Percentiles rank a stretch among this genome's conserved stretches.
Evolutionary conservation across 2,797 vertebrate genomes (phyloP).

Genomic region (Protonibea diacanthus): DNA sequence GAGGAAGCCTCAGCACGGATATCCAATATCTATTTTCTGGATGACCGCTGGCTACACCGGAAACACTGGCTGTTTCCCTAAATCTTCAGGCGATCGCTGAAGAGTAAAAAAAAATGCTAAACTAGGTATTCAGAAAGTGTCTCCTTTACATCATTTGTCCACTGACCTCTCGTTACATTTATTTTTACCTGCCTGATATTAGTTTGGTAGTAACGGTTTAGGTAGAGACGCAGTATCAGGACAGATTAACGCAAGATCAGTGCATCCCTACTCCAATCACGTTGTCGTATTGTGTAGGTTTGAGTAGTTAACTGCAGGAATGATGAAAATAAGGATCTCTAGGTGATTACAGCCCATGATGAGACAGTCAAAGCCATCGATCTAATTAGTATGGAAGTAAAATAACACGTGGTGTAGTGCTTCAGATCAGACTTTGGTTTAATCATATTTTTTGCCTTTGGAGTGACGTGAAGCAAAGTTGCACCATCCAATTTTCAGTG

Average conservation of each 20-base stretch:
- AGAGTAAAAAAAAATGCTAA: no score
- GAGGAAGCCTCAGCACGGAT: no score
- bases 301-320: no score
- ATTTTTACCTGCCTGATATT: no score
- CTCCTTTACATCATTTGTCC: no score
- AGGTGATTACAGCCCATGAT: neutral
- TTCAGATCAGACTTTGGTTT: neutral
- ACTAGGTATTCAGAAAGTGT: no score
- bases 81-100: no score
- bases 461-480: neutral
- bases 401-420: neutral
- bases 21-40: no score
- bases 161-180: no score
- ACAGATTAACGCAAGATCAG: neutral
- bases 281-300: neutral
- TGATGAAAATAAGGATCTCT: no score
- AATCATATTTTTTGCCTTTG: neutral
- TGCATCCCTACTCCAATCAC: neutral
- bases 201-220: neutral
- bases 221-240: neutral
- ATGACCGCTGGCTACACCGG: no score
- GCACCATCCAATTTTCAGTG: neutral
- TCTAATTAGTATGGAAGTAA: neutral
- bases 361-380: neutral
- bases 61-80: no score